Evolutionary conservation across 2,113 vertebrate genomes (phyloP).

Genomic region (Montifringilla adamsi): DNA sequence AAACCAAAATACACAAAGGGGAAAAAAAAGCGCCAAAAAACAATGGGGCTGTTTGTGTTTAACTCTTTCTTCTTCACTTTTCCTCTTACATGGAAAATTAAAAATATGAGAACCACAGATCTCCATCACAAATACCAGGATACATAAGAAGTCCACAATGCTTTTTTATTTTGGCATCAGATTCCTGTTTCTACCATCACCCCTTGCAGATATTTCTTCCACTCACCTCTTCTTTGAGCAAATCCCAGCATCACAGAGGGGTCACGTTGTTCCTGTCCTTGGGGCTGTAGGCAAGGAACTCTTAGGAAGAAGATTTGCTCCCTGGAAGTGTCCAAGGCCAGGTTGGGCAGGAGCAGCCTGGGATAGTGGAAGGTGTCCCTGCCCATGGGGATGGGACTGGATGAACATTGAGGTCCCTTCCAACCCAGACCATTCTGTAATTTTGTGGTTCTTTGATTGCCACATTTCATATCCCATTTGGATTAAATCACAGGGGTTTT

Average conservation of each 20-base stretch:
- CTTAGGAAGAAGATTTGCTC: background rate
- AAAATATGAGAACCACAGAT: background rate
- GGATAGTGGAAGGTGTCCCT: background rate
- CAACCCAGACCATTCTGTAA: background rate
- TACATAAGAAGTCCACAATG: rapidly evolving
- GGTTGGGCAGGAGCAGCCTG: rapidly evolving
- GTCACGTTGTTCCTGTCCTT: background rate
- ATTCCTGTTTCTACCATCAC: background rate
- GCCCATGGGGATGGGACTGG: background rate
- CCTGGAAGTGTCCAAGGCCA: background rate
- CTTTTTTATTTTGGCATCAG: background rate
- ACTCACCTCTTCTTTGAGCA: background rate
- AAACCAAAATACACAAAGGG: background rate
- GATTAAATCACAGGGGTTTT: rapidly evolving
- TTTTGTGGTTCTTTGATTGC: background rate
- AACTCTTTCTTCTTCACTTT: background rate
- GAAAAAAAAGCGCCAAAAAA: background rate
- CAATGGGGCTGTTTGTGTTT: rapidly evolving
- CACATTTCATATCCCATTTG: background rate
- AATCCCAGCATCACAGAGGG: background rate
- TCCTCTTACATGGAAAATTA: background rate
- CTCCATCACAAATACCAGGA: background rate
- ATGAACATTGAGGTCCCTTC: background rate
- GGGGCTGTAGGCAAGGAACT: background rate
- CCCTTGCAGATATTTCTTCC: background rate